Evolutionary conservation across 2,113 vertebrate species (phyloP).

Genomic region (Toxotes chatareus): DNA sequence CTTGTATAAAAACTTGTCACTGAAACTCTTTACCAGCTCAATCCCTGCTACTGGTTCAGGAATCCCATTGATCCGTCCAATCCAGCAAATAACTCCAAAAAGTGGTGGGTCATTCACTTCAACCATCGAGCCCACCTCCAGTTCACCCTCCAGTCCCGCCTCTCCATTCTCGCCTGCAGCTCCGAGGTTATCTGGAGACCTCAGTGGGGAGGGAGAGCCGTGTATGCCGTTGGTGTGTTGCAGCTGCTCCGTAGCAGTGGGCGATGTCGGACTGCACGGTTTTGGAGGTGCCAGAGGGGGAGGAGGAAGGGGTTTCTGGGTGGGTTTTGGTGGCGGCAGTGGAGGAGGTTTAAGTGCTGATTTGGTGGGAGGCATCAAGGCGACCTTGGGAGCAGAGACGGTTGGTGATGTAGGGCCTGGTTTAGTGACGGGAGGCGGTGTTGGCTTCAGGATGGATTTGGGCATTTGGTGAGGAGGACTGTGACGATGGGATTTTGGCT

Average conservation of each 20-base stretch:
- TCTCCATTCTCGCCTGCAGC: constrained; percentile 9
- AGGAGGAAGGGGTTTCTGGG: constrained; percentile 12
- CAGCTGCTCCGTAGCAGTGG: background rate
- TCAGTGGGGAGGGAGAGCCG: constrained; percentile 55
- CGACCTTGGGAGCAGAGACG: constrained; percentile 30
- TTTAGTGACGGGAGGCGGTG: background rate
- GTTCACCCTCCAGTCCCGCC: constrained; percentile 16
- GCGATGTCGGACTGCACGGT: constrained; percentile 3
- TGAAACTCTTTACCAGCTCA: constrained; percentile 83
- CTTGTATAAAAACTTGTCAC: background rate
- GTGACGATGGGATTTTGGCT: constrained; percentile 40
- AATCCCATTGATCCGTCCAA: constrained; percentile 80
- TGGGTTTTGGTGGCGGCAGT: constrained; percentile 41
- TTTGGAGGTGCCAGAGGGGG: constrained; percentile 38
- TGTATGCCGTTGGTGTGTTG: constrained; percentile 60
- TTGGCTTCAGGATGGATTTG: constrained; percentile 58
- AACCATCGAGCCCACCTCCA: constrained; percentile 88
- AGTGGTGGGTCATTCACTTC: constrained; percentile 87
- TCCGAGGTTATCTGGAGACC: background rate
- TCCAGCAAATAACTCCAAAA: constrained; percentile 89
- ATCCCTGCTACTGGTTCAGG: constrained; percentile 83
- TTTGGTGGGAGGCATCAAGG: constrained; percentile 61
- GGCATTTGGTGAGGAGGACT: constrained; percentile 21
- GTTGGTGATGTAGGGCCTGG: background rate
- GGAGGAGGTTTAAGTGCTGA: constrained; percentile 54